Evolutionary conservation across 2,113 vertebrate genomes (phyloP).

Genomic region (Rutilus rutilus): DNA sequence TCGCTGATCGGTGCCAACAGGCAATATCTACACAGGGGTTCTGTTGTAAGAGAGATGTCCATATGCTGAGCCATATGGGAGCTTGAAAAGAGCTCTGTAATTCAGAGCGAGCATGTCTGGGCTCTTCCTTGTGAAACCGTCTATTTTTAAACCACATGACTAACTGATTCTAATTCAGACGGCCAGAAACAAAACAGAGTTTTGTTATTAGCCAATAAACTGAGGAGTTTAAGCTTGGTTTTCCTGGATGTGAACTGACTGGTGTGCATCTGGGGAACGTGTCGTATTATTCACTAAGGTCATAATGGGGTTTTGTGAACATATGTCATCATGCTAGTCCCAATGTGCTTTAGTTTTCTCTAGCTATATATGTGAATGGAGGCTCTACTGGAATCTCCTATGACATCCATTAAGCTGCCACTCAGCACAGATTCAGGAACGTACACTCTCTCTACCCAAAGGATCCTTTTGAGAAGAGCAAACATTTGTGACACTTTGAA

Average conservation of each 20-base stretch:
- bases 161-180: conserved; percentile 20
- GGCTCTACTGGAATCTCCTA: background rate
- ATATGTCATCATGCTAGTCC: background rate
- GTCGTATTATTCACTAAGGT: conserved; percentile 1
- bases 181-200: conserved; percentile 14
- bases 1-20: conserved; percentile 10
- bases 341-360: background rate
- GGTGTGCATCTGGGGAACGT: background rate
- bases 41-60: conserved; percentile 17
- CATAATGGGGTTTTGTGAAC: background rate
- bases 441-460: background rate
- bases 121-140: background rate
- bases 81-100: conserved; percentile 21
- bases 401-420: conserved; percentile 22
- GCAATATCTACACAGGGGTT: conserved; percentile 20
- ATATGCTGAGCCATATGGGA: conserved; percentile 42
- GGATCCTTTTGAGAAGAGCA: conserved; percentile 22
- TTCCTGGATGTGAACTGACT: conserved; percentile 2
- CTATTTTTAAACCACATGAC: conserved; percentile 39
- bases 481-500: conserved; percentile 41
- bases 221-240: background rate
- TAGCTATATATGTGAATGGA: background rate
- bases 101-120: conserved; percentile 24
- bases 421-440: conserved; percentile 2
- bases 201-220: conserved; percentile 33